A percentile compares a stretch with the other conserved stretches of the same genome.
phyloP scores from a whole-genome alignment of 1,140 invertebrate species.

The Bombus difficillimus region DNA sequence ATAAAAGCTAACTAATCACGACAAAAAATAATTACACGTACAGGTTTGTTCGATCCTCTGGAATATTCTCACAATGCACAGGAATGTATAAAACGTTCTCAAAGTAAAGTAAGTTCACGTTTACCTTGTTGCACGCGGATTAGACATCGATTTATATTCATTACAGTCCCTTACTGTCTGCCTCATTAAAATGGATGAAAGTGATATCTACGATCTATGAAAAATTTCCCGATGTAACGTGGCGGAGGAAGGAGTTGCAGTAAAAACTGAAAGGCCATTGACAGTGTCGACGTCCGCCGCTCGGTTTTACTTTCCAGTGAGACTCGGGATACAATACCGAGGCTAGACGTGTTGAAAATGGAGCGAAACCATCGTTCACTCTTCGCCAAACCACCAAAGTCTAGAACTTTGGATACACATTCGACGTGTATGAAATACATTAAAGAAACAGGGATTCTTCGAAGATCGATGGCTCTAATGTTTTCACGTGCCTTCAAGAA shows the following conservation, averaged over 20 bases:
- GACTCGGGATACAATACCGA: neutral
- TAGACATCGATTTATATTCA: constrained; percentile 30
- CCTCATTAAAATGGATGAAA: constrained; percentile 40
- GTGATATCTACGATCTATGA: constrained; percentile 31
- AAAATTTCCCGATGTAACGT: constrained; percentile 6
- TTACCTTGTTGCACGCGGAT: constrained; percentile 12
- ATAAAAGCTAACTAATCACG: neutral
- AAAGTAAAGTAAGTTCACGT: constrained; percentile 1
- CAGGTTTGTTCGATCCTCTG: neutral
- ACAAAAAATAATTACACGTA: neutral
- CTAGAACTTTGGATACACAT: neutral
- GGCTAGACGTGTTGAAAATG: neutral
- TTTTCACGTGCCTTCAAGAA: too few species aligned
- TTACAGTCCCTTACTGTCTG: neutral
- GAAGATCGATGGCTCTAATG: neutral
- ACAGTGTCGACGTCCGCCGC: constrained; percentile 5
- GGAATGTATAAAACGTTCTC: constrained; percentile 1
- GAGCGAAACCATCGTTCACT: neutral
- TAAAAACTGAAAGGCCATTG: constrained; percentile 19
- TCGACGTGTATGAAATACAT: constrained; percentile 4
- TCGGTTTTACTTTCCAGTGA: constrained; percentile 2
- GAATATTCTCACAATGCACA: neutral
- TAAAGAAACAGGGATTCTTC: neutral
- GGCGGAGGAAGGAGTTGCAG: too few species aligned
- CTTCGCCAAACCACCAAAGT: neutral